Conservation (phyloP, 2,888 invertebrate genomes). For the Loripinus fragilis region DNA sequence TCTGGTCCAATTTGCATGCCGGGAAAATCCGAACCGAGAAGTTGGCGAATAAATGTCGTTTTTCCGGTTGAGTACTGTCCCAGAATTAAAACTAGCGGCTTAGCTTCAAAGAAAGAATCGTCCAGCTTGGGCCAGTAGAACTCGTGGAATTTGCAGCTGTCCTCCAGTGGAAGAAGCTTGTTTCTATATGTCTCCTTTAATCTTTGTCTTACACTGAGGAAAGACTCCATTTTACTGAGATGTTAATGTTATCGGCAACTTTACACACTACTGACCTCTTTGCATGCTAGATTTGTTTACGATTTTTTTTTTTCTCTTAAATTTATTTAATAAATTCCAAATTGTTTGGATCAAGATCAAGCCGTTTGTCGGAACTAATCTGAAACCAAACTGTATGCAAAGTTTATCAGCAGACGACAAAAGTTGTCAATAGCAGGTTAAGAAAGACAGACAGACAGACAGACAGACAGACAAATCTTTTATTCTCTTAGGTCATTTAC, state of each 20-base stretch:
- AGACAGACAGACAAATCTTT: not conserved
- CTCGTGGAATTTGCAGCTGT: not conserved
- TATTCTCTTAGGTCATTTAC: no score
- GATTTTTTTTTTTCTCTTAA: no score
- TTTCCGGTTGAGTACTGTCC: not conserved
- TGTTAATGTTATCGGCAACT: no score
- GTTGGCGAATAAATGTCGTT: not conserved
- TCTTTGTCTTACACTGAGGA: no score
- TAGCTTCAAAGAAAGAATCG: not conserved
- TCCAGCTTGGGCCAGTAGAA: not conserved
- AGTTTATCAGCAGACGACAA: not conserved
- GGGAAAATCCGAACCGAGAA: not conserved
- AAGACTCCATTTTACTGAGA: no score
- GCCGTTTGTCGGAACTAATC: no score
- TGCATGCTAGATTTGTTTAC: no score
- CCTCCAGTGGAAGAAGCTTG: not conserved
- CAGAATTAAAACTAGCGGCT: not conserved
- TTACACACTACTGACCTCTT: no score
- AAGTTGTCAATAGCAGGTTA: not conserved
- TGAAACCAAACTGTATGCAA: no score
- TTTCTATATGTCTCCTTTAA: not conserved
- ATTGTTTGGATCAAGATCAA: no score
- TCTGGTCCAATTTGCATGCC: constrained; percentile 1
- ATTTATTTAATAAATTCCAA: no score
- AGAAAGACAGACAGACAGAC: not conserved